Evolutionary conservation across 2,113 vertebrate genomes (phyloP).

Genomic region (Tamias sibiricus): DNA sequence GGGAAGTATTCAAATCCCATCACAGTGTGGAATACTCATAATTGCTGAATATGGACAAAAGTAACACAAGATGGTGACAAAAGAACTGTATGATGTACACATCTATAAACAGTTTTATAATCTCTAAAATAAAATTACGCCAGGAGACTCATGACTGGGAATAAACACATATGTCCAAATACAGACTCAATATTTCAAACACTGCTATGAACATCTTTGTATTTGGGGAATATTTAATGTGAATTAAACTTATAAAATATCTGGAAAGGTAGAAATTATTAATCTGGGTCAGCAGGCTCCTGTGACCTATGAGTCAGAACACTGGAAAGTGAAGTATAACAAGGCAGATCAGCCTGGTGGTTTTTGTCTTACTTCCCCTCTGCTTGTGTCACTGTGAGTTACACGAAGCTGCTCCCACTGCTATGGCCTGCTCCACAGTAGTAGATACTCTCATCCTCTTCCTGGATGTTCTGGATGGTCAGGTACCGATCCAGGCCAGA

Average conservation of each 20-base stretch:
- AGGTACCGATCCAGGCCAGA: background rate
- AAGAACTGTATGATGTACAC: no score
- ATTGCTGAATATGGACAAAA: no score
- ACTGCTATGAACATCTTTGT: background rate
- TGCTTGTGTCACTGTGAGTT: background rate
- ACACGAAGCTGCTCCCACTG: background rate
- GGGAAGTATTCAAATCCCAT: no score
- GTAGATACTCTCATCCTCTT: background rate
- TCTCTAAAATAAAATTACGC: no score
- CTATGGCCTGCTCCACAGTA: background rate
- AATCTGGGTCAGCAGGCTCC: background rate
- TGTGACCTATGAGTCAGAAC: background rate
- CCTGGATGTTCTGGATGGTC: background rate
- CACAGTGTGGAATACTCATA: no score
- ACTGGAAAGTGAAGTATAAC: fast-evolving
- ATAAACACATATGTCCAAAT: background rate
- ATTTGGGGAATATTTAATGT: background rate
- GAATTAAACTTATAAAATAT: background rate
- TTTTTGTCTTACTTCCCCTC: background rate
- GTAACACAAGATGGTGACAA: no score
- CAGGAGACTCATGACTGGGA: background rate
- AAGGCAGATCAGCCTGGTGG: fast-evolving
- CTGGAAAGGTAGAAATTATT: no score
- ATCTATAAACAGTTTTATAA: no score
- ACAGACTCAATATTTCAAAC: background rate